Conservation (phyloP, 2,888 invertebrate species). For the Sphinx pinastri region DNA sequence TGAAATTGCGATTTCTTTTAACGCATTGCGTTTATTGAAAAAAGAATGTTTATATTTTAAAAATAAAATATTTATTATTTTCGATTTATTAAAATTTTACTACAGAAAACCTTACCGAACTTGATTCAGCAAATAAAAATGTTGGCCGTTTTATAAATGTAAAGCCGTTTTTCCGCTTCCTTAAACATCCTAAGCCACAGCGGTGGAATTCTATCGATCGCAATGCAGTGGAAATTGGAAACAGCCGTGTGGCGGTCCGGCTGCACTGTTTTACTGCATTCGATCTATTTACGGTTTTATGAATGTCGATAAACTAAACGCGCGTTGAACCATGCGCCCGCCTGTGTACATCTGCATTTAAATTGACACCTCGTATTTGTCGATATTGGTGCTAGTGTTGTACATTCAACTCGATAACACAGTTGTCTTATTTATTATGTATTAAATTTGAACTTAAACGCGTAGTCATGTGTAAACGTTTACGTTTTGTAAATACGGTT, state of each 20-base stretch:
- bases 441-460: slow-evolving; percentile 22
- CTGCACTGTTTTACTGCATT: slow-evolving; percentile 74
- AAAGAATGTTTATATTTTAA: too few relatives aligned
- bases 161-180: slow-evolving; percentile 27
- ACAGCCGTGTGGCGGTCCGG: slow-evolving; percentile 55
- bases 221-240: slow-evolving; percentile 72
- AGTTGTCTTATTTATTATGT: slow-evolving; percentile 9
- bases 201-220: slow-evolving; percentile 68
- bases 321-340: slow-evolving; percentile 59
- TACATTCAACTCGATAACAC: slow-evolving; percentile 18
- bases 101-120: background rate
- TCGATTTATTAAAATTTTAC: background rate
- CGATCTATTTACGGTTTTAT: slow-evolving; percentile 80
- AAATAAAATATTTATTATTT: background rate
- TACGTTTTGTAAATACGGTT: slow-evolving; percentile 8
- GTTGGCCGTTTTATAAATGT: slow-evolving; percentile 14
- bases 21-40: background rate
- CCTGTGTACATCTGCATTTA: slow-evolving; percentile 47
- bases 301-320: slow-evolving; percentile 68
- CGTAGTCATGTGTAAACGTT: background rate
- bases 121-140: too few relatives aligned
- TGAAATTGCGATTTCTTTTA: background rate
- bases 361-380: slow-evolving; percentile 40
- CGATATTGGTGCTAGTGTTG: slow-evolving; percentile 22
- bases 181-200: slow-evolving; percentile 40